Conservation (phyloP, 2,113 vertebrate genomes). For the Marmota flaviventris region DNA sequence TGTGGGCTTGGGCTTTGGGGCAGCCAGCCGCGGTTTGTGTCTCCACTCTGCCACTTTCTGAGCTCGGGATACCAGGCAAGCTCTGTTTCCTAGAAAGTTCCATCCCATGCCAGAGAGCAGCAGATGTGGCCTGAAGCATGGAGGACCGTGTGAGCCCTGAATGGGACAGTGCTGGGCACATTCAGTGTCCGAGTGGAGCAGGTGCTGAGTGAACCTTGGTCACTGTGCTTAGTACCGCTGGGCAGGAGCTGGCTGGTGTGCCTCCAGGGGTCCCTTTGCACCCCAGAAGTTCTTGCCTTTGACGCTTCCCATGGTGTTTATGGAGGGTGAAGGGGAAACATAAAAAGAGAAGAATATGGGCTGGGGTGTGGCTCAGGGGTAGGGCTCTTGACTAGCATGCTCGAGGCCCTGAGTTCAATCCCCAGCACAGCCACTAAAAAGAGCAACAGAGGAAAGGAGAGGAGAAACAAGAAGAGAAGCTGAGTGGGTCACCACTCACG, state of each 20-base stretch:
- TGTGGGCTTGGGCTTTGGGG: neutral
- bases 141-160: neutral
- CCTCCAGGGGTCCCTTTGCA: neutral
- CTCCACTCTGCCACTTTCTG: neutral
- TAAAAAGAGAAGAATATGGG: neutral
- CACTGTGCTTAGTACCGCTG: too few species aligned
- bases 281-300: neutral
- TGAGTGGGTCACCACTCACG: accelerated
- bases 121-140: accelerated
- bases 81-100: neutral
- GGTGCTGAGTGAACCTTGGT: too few species aligned
- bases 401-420: neutral
- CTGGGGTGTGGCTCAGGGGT: neutral
- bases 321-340: neutral
- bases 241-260: neutral
- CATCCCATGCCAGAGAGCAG: neutral
- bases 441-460: neutral
- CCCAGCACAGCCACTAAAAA: neutral
- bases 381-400: too few species aligned
- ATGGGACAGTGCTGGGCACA: too few species aligned
- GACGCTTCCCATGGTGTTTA: neutral
- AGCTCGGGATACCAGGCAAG: accelerated
- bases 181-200: too few species aligned
- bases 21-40: neutral
- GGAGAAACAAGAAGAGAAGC: too few species aligned